Evolutionary conservation across 2,797 vertebrate genomes (phyloP), one percentile per base, ranked within the genome.

Genomic region (Arremon brunneinucha): DNA sequence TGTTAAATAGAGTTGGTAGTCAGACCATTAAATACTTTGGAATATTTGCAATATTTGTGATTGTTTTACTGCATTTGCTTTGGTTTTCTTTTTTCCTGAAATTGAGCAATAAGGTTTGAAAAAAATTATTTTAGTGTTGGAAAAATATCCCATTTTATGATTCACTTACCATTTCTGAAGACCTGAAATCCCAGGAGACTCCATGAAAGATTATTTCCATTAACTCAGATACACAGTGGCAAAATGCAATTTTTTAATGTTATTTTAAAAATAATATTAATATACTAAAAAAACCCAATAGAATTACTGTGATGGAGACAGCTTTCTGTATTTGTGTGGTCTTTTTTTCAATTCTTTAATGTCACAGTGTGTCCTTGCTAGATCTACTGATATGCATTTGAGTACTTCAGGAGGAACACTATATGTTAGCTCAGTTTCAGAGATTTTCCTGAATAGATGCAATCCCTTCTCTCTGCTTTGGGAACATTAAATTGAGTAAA

Each of bases 381-480:
- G 18, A 39, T 30, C 43, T 47, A 65, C 13, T 47, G 47, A 63
- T 52, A 27, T 37, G 7, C 43, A 41, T 87, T 62, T 82, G 43
- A 90, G 60, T 74, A 39, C 56, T 79, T 79, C 32, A 82, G 81
- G 16, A 70, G 27, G 35, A 94, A 19, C 11, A 23, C 0, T 53
- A 1, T 39, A 22, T 32, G 6, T 81, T 60, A 65, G 30, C 8
- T 87, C 44, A 41, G 13, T 89, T 90, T 83, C 57, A 89, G 93
- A 78, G 47, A 1, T 43, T 44, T 59, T 72, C 24, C 20, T 76
- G 35, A 94, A 76, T 26, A 69, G 4, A 2, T 75, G 6, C 2
- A 46, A 46, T 39, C 28, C 7, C 6, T 0, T 0, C 5, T 1
- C 20, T 8, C 22, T 2, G 4, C 13, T 30, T 46, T 2, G 6